Evolutionary conservation across 2,888 invertebrate genomes (phyloP).

Genomic region (Megastigmus dorsalis): DNA sequence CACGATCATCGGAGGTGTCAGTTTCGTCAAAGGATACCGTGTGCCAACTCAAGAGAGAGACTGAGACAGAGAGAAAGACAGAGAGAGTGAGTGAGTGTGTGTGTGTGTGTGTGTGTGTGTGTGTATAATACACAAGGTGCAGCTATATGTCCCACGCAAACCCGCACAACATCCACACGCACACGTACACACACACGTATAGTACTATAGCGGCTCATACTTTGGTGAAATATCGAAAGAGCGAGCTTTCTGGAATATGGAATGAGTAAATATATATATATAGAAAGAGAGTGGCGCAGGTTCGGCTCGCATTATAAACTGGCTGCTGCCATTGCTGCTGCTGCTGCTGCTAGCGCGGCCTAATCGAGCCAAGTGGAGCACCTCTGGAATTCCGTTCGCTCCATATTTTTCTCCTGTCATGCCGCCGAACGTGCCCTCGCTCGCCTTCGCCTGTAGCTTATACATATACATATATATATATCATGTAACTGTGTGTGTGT

Average conservation of each 20-base stretch:
- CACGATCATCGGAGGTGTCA: constrained; percentile 39
- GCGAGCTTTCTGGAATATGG: constrained; percentile 68
- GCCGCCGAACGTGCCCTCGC: constrained; percentile 41
- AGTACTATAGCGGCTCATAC: no score
- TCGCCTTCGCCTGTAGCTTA: neutral
- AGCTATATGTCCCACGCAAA: no score
- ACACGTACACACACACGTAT: constrained; percentile 20
- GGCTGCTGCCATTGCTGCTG: constrained; percentile 54
- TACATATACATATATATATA: neutral
- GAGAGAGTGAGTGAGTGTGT: no score
- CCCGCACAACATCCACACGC: neutral
- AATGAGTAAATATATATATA: no score
- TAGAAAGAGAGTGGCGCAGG: no score
- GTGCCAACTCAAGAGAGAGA: no score
- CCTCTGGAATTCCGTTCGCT: constrained; percentile 69
- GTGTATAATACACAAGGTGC: no score
- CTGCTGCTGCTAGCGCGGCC: constrained; percentile 59
- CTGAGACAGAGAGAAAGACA: no score
- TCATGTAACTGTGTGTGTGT: no score
- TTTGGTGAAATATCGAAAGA: constrained; percentile 66
- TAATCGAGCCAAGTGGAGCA: constrained; percentile 71
- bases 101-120: no score
- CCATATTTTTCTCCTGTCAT: constrained; percentile 69
- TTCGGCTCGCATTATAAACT: constrained; percentile 64
- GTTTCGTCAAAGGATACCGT: constrained; percentile 45